Evolutionary conservation across 2,797 vertebrate genomes (phyloP).

Genomic region (Crypturellus tataupa): DNA sequence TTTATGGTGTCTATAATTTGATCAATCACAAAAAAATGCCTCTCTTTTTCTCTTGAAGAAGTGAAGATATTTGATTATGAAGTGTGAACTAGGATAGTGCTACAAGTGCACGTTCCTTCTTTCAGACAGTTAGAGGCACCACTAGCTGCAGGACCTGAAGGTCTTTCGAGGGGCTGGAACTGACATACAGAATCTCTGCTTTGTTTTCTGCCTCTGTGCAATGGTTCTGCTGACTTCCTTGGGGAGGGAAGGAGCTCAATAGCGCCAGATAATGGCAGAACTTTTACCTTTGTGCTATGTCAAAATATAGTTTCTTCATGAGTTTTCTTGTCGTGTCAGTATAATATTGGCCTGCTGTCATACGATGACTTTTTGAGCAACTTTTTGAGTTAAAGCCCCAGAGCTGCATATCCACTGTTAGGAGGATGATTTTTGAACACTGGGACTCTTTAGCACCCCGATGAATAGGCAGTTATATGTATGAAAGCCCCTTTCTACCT

Average conservation of each 20-base stretch:
- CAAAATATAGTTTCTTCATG: neutral
- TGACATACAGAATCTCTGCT: neutral
- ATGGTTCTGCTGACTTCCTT: neutral
- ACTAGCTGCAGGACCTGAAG: neutral
- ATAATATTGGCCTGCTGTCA: neutral
- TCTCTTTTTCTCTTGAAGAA: neutral
- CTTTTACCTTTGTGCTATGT: neutral
- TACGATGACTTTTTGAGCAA: neutral
- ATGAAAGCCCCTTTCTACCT: neutral
- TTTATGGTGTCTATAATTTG: neutral
- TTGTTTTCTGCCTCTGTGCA: neutral
- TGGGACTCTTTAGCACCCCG: neutral
- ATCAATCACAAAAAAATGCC: neutral
- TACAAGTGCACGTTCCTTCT: neutral
- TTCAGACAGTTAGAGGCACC: neutral
- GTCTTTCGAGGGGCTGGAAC: neutral
- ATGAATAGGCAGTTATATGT: neutral
- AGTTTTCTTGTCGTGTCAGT: neutral
- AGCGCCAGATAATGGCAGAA: neutral
- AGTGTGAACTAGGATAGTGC: neutral
- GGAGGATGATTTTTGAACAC: neutral
- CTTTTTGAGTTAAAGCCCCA: neutral
- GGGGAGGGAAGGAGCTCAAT: neutral
- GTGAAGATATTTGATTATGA: neutral
- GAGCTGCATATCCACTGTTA: neutral